Evolutionary conservation across 2,113 vertebrate genomes (phyloP).

Genomic region (Leptobrachium leishanense): DNA sequence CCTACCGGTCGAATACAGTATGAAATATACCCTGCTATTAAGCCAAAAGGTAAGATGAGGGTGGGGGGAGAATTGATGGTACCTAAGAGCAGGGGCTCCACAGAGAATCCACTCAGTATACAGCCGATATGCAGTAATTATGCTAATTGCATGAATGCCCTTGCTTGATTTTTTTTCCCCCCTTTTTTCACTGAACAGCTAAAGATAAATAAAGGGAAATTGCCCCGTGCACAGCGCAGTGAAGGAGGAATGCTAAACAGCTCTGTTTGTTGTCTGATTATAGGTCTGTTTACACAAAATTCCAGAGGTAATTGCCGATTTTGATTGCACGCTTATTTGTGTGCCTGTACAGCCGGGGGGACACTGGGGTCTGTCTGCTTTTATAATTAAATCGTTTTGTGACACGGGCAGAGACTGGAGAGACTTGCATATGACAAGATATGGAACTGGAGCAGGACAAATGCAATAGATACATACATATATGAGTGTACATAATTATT

Average conservation of each 20-base stretch:
- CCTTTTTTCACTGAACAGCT: conserved; percentile 94
- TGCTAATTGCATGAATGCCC: conserved; percentile 99
- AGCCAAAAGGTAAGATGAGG: conserved; percentile 15
- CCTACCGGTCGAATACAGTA: not conserved
- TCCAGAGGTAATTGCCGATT: conserved; percentile 99
- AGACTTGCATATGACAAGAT: conserved; percentile 15
- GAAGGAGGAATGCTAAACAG: conserved; percentile 92
- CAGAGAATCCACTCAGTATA: conserved; percentile 92
- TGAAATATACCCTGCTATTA: conserved; percentile 6
- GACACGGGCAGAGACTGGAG: conserved; percentile 64
- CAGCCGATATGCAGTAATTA: conserved; percentile 99
- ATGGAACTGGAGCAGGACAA: not conserved
- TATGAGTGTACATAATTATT: no score
- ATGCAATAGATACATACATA: not conserved
- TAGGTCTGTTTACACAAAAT: conserved; percentile 99
- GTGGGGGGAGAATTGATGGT: conserved; percentile 13
- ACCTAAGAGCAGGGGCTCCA: conserved; percentile 22
- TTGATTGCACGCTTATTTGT: conserved; percentile 99
- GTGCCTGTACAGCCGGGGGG: conserved; percentile 82
- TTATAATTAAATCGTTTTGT: conserved; percentile 96
- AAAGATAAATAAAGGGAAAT: conserved; percentile 99
- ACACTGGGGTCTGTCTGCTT: conserved; percentile 85
- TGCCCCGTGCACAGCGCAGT: conserved; percentile 74
- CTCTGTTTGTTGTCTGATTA: conserved; percentile 93
- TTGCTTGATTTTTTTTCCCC: conserved; percentile 97